Base-by-base conservation (phyloP, 1,140 invertebrate species). In the Chrysoperla carnea region DNA sequence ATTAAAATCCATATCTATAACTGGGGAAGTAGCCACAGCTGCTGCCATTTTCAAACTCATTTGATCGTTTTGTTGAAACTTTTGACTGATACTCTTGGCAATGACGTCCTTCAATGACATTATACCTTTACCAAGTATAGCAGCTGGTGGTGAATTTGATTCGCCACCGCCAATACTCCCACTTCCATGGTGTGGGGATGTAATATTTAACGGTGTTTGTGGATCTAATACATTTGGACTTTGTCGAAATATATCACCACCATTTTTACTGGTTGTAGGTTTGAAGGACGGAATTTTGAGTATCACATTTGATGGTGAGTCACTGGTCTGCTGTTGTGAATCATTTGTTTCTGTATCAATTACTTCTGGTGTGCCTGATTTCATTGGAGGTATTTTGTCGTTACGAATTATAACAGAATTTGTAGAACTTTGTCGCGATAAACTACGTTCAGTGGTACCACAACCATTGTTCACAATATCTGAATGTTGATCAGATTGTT, bases 251-350 rank as follows among this genome's bases (percentile, higher is more conserved):
- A 51, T 48, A 49, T 71, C 55, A 55, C 75, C 67, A 47, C 76
- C 70, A 48, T 78, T 78, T 49, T 75, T 68, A 48, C 67, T 76
- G 58, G 59, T 72, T 36, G 78, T 73, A 43, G 83, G 81, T 57
- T 82, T 85, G 66, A 83, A 91, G 74, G 84, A 88, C 72, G 87
- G 87, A 81, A 91, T 87, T 67, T 84, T 87, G 52, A 89, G 72
- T 65, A 90, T 88, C 57, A 84, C 76, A 50, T 70, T 70, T 29
- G 68, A 66, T 9, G 68, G 66, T 1, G 69, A 68, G 40, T 66
- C 64, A 13, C 45, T 45, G 5, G 46, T 44, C 6, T 33, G 31
- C 8, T 9, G 8, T 12, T 11, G n/a, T 2, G 31, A 33, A 33
- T 61, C 60, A 23, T 58, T 55, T 7, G 56, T 55, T 50, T 59